A percentile compares a stretch with the other conserved stretches of the same genome.
Evolutionary conservation across 1,140 invertebrate species (phyloP).

Genomic region (Drosophila asahinai): DNA sequence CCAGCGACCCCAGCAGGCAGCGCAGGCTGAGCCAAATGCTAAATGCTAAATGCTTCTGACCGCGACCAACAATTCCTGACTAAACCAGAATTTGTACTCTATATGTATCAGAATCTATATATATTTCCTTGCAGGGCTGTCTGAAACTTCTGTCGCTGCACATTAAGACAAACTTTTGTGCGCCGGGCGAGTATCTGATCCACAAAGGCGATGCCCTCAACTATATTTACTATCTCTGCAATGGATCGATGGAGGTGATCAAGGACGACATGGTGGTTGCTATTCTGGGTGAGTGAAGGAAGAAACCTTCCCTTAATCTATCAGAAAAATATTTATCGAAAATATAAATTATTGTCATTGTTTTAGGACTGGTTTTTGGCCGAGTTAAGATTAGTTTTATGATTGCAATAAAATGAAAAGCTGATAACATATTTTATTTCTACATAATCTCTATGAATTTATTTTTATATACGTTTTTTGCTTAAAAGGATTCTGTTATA

Average conservation of each 20-base stretch:
- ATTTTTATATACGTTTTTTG: too few species aligned
- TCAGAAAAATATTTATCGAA: not conserved
- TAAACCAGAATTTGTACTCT: slow-evolving; percentile 25
- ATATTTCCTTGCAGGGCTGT: slow-evolving; percentile 89
- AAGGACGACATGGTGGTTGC: slow-evolving; percentile 99
- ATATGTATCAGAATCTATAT: slow-evolving; percentile 5
- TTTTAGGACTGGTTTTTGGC: too few species aligned
- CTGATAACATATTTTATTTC: too few species aligned
- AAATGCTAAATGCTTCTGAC: slow-evolving; percentile 46
- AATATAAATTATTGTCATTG: too few species aligned
- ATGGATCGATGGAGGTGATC: slow-evolving; percentile 99
- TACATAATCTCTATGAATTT: too few species aligned
- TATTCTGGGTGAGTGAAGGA: slow-evolving; percentile 93
- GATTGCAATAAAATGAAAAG: too few species aligned
- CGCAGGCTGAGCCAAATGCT: slow-evolving; percentile 19
- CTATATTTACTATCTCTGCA: slow-evolving; percentile 98
- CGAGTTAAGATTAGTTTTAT: too few species aligned
- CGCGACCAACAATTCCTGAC: slow-evolving; percentile 37
- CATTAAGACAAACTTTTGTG: slow-evolving; percentile 96
- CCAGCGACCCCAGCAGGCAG: slow-evolving; percentile 19
- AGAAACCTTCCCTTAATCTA: too few species aligned
- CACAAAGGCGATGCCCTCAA: slow-evolving; percentile 98
- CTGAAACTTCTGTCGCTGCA: slow-evolving; percentile 95
- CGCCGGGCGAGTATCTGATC: slow-evolving; percentile 98
- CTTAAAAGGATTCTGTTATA: too few species aligned